Conservation (phyloP, 2,888 invertebrate genomes). For the Tachina lurida region DNA sequence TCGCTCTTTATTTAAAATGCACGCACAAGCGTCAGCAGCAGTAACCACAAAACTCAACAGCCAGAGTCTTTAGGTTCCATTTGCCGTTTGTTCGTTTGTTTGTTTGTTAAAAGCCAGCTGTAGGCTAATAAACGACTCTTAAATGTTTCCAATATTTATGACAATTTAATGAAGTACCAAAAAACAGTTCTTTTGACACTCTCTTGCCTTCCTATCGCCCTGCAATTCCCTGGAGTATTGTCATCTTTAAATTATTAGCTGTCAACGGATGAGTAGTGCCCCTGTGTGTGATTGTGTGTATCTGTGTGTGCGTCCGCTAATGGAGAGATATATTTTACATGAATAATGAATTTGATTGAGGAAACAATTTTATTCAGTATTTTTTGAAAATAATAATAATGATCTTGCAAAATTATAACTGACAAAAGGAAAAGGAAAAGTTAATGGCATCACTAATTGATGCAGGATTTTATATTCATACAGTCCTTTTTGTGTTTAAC, state of each 20-base stretch:
- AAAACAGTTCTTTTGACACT: conserved; percentile 27
- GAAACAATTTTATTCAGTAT: conserved; percentile 17
- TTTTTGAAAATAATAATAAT: conserved; percentile 44
- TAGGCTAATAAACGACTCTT: conserved; percentile 34
- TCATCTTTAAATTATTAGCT: conserved; percentile 51
- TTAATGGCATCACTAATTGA: conserved; percentile 67
- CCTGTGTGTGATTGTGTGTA: conserved; percentile 7
- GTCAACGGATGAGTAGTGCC: conserved; percentile 46
- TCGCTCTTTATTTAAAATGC: conserved; percentile 2
- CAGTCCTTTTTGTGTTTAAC: background rate
- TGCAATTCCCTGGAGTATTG: conserved; percentile 55
- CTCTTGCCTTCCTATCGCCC: background rate
- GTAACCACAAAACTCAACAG: conserved; percentile 52
- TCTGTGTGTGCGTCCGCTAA: conserved; percentile 24
- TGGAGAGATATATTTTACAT: conserved; percentile 52
- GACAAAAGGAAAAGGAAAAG: conserved; percentile 33
- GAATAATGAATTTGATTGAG: conserved; percentile 60
- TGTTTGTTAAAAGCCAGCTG: conserved; percentile 62
- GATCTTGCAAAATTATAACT: conserved; percentile 62
- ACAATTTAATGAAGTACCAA: conserved; percentile 70
- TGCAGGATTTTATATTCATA: conserved; percentile 45
- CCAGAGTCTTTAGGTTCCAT: conserved; percentile 35
- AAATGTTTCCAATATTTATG: conserved; percentile 71
- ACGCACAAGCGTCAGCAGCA: conserved; percentile 21
- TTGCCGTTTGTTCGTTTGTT: conserved; percentile 28